phyloP scores from a whole-genome alignment of 2,888 invertebrate genomes.

The Yponomeuta plumbellus region DNA sequence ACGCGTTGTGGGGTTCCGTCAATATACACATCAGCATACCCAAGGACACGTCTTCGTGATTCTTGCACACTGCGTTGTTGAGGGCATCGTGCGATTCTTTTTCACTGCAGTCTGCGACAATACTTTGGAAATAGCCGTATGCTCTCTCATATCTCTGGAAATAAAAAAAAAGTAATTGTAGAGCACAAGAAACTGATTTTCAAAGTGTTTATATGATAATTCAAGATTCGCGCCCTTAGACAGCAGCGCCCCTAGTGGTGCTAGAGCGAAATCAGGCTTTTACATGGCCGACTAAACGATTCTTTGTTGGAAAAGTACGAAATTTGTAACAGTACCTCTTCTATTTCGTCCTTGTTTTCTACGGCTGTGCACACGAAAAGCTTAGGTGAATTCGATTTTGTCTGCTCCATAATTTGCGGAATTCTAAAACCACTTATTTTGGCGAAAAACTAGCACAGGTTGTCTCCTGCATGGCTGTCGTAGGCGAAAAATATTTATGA shows the following conservation, averaged over 20 bases:
- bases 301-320: slow-evolving; percentile 70
- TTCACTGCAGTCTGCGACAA: slow-evolving; percentile 90
- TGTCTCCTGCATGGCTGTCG: slow-evolving; percentile 79
- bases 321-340: slow-evolving; percentile 85
- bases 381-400: slow-evolving; percentile 80
- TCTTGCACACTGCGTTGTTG: slow-evolving; percentile 92
- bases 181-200: slow-evolving; percentile 22
- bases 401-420: slow-evolving; percentile 75
- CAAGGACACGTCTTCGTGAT: slow-evolving; percentile 94
- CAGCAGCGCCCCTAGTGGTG: slow-evolving; percentile 67
- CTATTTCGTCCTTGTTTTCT: slow-evolving; percentile 93
- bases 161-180: slow-evolving; percentile 27
- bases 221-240: slow-evolving; percentile 63
- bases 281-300: slow-evolving; percentile 73
- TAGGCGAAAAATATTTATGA: slow-evolving; percentile 76
- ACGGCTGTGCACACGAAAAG: slow-evolving; percentile 88
- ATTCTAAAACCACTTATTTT: slow-evolving; percentile 72
- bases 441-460: slow-evolving; percentile 76
- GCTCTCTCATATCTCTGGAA: slow-evolving; percentile 93
- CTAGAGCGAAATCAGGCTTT: slow-evolving; percentile 53
- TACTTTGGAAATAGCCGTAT: slow-evolving; percentile 84
- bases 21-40: slow-evolving; percentile 93
- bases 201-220: slow-evolving; percentile 31
- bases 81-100: slow-evolving; percentile 95
- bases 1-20: slow-evolving; percentile 88